Conservation (phyloP, 2,888 invertebrate species). For the Germaria angustata region DNA sequence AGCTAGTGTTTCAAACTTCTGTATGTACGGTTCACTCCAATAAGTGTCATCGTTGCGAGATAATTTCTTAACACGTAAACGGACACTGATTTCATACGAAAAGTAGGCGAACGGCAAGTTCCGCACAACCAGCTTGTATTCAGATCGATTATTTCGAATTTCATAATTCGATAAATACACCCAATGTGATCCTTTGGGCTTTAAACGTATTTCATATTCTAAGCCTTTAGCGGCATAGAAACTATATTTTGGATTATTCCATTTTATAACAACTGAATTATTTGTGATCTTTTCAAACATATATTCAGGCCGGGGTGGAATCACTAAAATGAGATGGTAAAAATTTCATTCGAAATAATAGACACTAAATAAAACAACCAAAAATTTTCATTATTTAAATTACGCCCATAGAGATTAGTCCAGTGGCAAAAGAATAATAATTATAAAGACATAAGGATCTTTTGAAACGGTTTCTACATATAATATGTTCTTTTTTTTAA, state of each 20-base stretch:
- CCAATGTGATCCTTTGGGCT: conserved; percentile 65
- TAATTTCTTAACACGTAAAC: conserved; percentile 82
- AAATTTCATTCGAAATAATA: not conserved
- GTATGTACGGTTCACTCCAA: conserved; percentile 86
- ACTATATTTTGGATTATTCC: conserved; percentile 69
- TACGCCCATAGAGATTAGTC: too few species aligned
- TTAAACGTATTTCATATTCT: conserved; percentile 69
- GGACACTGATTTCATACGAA: conserved; percentile 82
- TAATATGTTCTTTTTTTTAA: too few species aligned
- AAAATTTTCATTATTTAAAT: too few species aligned
- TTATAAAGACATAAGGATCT: too few species aligned
- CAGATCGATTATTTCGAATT: conserved; percentile 61
- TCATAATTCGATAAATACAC: conserved; percentile 57
- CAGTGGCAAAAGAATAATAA: too few species aligned
- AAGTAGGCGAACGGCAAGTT: conserved; percentile 67
- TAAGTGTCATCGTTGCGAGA: conserved; percentile 81
- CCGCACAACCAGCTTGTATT: conserved; percentile 57
- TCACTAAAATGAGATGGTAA: conserved; percentile 63
- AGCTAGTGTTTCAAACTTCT: conserved; percentile 82
- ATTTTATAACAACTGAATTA: conserved; percentile 68
- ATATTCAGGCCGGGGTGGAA: conserved; percentile 70
- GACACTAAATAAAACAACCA: too few species aligned
- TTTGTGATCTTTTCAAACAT: conserved; percentile 68
- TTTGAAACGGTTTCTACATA: too few species aligned
- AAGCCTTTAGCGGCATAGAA: conserved; percentile 69